Evolutionary conservation across 1,140 invertebrate genomes (phyloP), one percentile per base, ranked within the genome.

Genomic region (Nylanderia fulva): DNA sequence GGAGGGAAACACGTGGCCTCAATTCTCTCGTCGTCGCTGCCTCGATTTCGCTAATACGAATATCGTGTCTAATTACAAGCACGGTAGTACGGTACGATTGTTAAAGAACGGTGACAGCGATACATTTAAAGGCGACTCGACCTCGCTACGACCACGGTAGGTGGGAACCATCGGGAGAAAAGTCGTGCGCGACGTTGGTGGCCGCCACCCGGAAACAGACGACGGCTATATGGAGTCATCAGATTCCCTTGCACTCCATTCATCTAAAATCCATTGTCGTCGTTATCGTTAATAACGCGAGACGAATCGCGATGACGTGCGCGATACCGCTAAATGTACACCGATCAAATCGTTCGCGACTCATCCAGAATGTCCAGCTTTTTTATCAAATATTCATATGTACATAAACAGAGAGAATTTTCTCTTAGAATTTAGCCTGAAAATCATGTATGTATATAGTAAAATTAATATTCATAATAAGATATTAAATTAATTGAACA

Each of bases 101-200:
- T 89, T 89, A 86, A 89, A 86, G 74, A 89, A 89, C 88, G 61
- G 74, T 80, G 85, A 69, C 85, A 66, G 87, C 86, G 61, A 86
- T 88, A 88, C 68, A 66, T 89, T 89, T 86, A 84, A 69, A 88
- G 74, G 48, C 74, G 74, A 61, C n/a, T 24, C 76, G 88, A 88
- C 77, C 84, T 74, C 86, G 71, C 61, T 68, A 33, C 84, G 66
- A 66, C 60, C 42, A 77, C 71, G 52, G 76, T 88, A 90, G 88
- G 85, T 90, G 88, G 88, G 88, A 90, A 90, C 79, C 85, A 48
- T 90, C 58, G 85, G 60, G 74, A 54, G 77, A 85, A 56, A 82
- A 88, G 85, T 90, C 88, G 88, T 90, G 88, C 87, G 36, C 88
- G 79, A 90, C 87, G 88, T 89, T 86, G 88, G 87, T 90, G 88